Evolutionary conservation across 2,888 invertebrate species (phyloP), one percentile per base, ranked within the genome.

Genomic region (Willowsia nigromaculata): DNA sequence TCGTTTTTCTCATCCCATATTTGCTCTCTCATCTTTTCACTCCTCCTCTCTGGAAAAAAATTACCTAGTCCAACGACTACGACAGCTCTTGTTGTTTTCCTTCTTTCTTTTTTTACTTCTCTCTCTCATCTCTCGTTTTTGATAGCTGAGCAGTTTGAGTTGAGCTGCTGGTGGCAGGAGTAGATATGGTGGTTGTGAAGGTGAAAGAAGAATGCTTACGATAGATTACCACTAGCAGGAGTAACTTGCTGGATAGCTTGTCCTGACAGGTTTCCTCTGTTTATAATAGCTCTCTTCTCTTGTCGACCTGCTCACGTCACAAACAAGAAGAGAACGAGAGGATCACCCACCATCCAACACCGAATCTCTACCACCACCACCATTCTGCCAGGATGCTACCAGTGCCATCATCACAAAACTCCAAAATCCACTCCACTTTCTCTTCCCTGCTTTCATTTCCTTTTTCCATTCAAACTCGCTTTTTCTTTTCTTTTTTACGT

Each of bases 261-360:
- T 82, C 47, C 33, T 87, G 87, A 87, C 87, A 87, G 87, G 86
- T 82, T 59, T 65, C 68, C 59, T 85, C 80, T 87, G 56, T 80
- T 87, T 74, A 87, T 82, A 87, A 87, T 87, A 87, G 87, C 80
- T 82, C 87, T 78, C 15, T 30, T n/a, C 84, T 68, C 47, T 27
- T 4, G 27, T 30, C 76, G 37, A 85, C 59, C 76, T 78, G 50
- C 37, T 80, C 37, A 59, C 65, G 22, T 71, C 50, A 6, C 71
- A 15, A 59, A 74, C 59, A 43, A 76, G 74, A 85, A 53, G 40
- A 53, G 33, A 50, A 30, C 5, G 47, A 74, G 74, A 74, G 74
- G 74, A 74, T 74, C 56, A 56, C 37, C 59, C 37, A 59, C 22
- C 81, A 81, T 25, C 37, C 33, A 33, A 50, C 76, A 53, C 53